Evolutionary conservation across 2,113 vertebrate genomes (phyloP).

Genomic region (Entosphenus tridentatus): DNA sequence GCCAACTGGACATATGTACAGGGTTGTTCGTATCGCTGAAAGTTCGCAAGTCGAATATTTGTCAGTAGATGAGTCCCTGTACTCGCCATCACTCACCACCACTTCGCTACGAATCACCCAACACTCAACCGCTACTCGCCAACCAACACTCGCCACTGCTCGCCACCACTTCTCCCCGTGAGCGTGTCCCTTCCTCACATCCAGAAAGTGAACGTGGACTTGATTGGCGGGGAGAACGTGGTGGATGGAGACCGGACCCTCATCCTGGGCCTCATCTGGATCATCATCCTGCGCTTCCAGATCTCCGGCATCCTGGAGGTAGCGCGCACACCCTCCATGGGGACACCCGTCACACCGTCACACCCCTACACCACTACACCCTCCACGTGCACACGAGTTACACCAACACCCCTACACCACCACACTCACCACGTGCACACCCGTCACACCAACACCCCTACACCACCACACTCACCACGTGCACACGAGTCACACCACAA

Average conservation of each 20-base stretch:
- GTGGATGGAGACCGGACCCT: slow-evolving; percentile 61
- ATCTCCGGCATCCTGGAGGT: slow-evolving; percentile 55
- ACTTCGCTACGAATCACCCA: no score
- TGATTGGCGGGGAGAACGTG: slow-evolving; percentile 73
- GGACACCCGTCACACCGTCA: not conserved
- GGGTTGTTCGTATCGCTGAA: no score
- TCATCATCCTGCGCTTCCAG: slow-evolving; percentile 74
- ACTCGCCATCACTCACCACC: no score
- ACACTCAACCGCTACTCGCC: no score
- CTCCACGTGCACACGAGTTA: not conserved
- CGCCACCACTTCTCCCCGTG: no score
- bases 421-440: no score
- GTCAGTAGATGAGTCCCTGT: no score
- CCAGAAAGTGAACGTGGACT: slow-evolving; percentile 41
- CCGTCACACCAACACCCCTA: not conserved
- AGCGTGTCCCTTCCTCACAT: not conserved
- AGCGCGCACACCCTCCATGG: slow-evolving; percentile 20
- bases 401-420: not conserved
- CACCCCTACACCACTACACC: not conserved
- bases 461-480: not conserved
- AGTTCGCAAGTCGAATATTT: no score
- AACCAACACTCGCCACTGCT: no score
- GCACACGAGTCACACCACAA: not conserved
- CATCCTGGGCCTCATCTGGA: slow-evolving; percentile 68
- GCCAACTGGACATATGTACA: no score